Evolutionary conservation across 2,888 invertebrate species (phyloP).

Genomic region (Mythimna lalbum): DNA sequence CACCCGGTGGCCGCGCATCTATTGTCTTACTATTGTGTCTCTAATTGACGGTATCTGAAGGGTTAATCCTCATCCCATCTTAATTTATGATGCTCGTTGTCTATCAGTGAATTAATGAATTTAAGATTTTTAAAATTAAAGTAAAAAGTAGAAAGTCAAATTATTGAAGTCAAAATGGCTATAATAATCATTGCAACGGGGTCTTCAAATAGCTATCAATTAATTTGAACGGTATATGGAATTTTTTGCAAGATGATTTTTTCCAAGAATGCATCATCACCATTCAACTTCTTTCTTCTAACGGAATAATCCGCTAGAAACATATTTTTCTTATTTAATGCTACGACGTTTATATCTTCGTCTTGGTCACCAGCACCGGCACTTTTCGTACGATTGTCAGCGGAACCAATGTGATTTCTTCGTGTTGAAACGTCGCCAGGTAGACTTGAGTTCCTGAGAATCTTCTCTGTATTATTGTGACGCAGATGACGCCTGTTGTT

Average conservation of each 20-base stretch:
- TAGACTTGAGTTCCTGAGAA: not conserved
- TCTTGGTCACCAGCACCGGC: not conserved
- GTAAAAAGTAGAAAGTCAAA: no score
- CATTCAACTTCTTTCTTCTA: constrained; percentile 40
- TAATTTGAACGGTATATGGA: constrained; percentile 62
- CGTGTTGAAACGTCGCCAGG: not conserved
- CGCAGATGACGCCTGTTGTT: constrained; percentile 49
- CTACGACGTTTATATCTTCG: no score
- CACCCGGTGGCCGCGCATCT: no score
- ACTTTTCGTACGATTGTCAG: not conserved
- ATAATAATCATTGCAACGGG: constrained; percentile 22
- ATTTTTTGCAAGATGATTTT: constrained; percentile 72
- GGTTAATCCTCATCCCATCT: no score
- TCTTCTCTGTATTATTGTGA: not conserved
- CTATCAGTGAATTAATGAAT: not conserved
- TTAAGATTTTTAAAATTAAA: not conserved
- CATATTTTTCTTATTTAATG: no score
- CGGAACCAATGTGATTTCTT: not conserved
- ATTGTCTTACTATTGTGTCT: no score
- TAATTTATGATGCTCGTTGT: not conserved
- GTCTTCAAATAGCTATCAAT: constrained; percentile 73
- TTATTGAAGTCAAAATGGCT: no score
- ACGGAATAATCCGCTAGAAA: no score
- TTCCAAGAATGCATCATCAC: constrained; percentile 31
- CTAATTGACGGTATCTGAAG: no score